These are phyloP conservation scores for Marcusenius ussheri DNA, from an alignment of 2,113 vertebrate species.

Conservation along the genomic window DNA sequence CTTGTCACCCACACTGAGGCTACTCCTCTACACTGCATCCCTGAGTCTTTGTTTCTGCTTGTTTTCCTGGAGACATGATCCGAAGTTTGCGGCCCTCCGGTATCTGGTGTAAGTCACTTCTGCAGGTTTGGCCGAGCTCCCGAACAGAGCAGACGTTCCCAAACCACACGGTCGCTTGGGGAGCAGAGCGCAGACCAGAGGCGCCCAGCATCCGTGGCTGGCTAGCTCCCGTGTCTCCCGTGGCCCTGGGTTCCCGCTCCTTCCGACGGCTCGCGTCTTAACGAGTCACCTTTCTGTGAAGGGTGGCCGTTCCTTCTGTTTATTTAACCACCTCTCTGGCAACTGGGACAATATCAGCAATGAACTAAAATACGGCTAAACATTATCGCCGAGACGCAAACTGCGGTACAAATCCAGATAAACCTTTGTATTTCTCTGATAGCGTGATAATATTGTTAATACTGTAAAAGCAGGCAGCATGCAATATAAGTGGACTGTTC, in stretches of 20 bases:
- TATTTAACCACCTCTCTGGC: not conserved
- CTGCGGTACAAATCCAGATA: constrained; percentile 39
- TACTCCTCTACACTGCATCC: not conserved
- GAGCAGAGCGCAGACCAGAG: constrained; percentile 49
- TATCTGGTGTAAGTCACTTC: constrained; percentile 56
- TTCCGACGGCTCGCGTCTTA: not conserved
- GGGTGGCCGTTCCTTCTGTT: constrained; percentile 16
- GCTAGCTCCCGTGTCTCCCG: constrained; percentile 45
- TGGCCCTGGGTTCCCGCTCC: not conserved
- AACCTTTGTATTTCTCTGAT: constrained; percentile 20
- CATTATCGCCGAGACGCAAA: constrained; percentile 39
- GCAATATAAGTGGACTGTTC: not conserved
- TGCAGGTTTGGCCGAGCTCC: constrained; percentile 33
- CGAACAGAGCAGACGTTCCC: constrained; percentile 47
- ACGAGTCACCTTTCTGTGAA: constrained; percentile 2
- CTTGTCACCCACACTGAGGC: constrained; percentile 17
- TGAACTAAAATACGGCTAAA: constrained; percentile 25
- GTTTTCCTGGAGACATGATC: constrained; percentile 22
- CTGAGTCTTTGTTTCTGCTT: not conserved
- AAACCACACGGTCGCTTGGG: constrained; percentile 61
- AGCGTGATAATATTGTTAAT: constrained; percentile 11
- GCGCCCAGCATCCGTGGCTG: constrained; percentile 55
- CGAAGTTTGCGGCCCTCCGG: constrained; percentile 47
- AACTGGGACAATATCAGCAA: constrained; percentile 27
- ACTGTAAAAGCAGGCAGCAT: not conserved